Base-by-base conservation (phyloP, 2,797 vertebrate genomes). In the Poliocrania exsul region DNA sequence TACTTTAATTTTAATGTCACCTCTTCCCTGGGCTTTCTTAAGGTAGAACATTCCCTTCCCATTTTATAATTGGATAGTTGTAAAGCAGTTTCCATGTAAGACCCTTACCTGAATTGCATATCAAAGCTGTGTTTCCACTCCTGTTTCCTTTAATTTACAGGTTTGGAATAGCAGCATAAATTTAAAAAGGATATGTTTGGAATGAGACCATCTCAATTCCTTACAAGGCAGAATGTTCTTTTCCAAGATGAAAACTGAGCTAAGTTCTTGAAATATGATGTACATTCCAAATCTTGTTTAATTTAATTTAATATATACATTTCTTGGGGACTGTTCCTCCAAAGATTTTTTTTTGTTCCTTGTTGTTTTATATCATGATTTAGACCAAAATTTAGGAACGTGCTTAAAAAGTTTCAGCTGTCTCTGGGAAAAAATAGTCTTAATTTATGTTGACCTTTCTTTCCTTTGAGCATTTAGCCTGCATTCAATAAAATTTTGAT, bases 381-480 rank as follows among this genome's bases (percentile, higher is more conserved):
- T 81, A 88, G 94, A 81, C 60, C 95, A 93, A 96, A 93, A 96
- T 97, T 97, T 96, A 96, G 90, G 92, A 90, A 96, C 9, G 66
- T 95, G 74, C 92, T 97, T 97, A 69, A 91, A 97, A 97, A 86
- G 61, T 94, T 97, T 82, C 93, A 60, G 93, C 97, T 98, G 96
- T 97, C 96, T 97, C 92, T 94, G 94, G 95, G 94, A 98, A 97
- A 97, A 97, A 97, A 95, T 96, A 97, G 93, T 95, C 97, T 97
- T 98, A 98, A 98, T 98, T 98, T 98, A 98, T 97, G 95, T 97
- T 98, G 97, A 98, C 98, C 98, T 98, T 98, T 98, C 97, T 97
- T 97, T 97, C 97, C 97, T 98, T 97, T 94, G 97, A 98, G 96
- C 97, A 97, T 98, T 98, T 97, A 95, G 95, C 80, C 97, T 91